A percentile compares a stretch with the other conserved stretches of the same genome.
Evolutionary conservation across 2,888 invertebrate genomes (phyloP).

Genomic region (Dicyrtomina minuta): DNA sequence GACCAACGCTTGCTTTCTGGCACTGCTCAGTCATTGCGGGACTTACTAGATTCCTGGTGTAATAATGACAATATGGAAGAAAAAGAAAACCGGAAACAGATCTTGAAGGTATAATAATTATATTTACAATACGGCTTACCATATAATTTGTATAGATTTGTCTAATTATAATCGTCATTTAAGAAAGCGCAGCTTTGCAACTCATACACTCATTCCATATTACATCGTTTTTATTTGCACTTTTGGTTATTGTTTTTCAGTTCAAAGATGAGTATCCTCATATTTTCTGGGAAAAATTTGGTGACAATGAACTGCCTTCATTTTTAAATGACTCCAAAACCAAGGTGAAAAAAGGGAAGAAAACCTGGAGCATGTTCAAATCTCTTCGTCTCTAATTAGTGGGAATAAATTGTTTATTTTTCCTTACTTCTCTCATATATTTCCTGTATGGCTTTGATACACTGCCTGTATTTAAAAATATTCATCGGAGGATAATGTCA

Average conservation of each 20-base stretch:
- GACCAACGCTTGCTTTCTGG: constrained; percentile 43
- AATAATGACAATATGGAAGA: constrained; percentile 38
- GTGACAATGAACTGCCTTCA: constrained; percentile 26
- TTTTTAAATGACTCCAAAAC: constrained; percentile 26
- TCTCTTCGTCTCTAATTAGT: constrained; percentile 30
- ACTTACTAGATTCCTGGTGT: constrained; percentile 39
- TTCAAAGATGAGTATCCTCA: constrained; percentile 49
- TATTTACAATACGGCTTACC: neutral
- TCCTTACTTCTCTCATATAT: neutral
- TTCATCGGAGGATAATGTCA: too few species aligned
- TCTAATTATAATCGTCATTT: too few species aligned
- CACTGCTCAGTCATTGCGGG: constrained; percentile 44
- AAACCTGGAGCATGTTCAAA: constrained; percentile 29
- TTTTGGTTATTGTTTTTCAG: constrained; percentile 39
- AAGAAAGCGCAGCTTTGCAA: too few species aligned
- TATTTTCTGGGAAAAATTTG: constrained; percentile 49
- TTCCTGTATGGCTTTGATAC: neutral
- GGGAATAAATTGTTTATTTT: neutral
- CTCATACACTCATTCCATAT: too few species aligned
- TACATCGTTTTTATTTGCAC: too few species aligned
- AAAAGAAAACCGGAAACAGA: constrained; percentile 33
- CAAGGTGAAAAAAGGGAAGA: constrained; percentile 24
- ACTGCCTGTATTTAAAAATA: too few species aligned
- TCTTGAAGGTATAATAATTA: constrained; percentile 45
- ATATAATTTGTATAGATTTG: neutral